Conservation (phyloP, 2,888 invertebrate genomes). For the Volucella bombylans region DNA sequence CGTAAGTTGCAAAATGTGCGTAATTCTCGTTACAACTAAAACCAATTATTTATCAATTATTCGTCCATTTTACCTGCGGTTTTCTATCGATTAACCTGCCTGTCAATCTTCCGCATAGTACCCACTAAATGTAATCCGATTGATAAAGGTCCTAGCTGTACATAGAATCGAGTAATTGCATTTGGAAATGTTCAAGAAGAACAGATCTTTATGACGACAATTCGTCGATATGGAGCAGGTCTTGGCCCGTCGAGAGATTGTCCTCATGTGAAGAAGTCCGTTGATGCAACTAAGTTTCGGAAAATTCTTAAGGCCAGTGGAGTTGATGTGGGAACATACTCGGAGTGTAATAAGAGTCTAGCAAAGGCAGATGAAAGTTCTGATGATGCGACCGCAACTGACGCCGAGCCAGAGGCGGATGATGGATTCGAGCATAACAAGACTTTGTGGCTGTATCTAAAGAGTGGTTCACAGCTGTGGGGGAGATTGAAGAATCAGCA, state of each 20-base stretch:
- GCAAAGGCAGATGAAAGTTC: slow-evolving; percentile 79
- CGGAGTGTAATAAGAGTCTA: slow-evolving; percentile 83
- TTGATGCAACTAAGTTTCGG: slow-evolving; percentile 86
- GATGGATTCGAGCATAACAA: slow-evolving; percentile 82
- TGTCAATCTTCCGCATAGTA: slow-evolving; percentile 24
- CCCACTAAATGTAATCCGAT: slow-evolving; percentile 66
- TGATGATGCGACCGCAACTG: slow-evolving; percentile 76
- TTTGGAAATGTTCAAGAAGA: slow-evolving; percentile 87
- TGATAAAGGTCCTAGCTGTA: slow-evolving; percentile 41
- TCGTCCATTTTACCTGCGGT: slow-evolving; percentile 22
- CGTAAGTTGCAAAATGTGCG: slow-evolving; percentile 60
- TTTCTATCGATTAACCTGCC: slow-evolving; percentile 36
- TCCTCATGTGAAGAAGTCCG: slow-evolving; percentile 87
- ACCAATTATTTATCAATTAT: slow-evolving; percentile 50
- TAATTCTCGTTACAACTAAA: slow-evolving; percentile 57
- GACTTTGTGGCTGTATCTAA: slow-evolving; percentile 90
- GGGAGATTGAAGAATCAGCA: slow-evolving; percentile 87
- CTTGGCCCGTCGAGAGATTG: slow-evolving; percentile 83
- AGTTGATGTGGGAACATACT: slow-evolving; percentile 84
- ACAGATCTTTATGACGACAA: slow-evolving; percentile 87
- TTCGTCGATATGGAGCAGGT: slow-evolving; percentile 83
- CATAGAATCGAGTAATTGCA: slow-evolving; percentile 34
- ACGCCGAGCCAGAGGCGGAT: slow-evolving; percentile 75
- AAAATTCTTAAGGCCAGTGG: slow-evolving; percentile 84
- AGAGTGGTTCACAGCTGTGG: slow-evolving; percentile 91